Evolutionary conservation across 2,888 invertebrate species (phyloP).

Genomic region (Hypercompe scribonia): DNA sequence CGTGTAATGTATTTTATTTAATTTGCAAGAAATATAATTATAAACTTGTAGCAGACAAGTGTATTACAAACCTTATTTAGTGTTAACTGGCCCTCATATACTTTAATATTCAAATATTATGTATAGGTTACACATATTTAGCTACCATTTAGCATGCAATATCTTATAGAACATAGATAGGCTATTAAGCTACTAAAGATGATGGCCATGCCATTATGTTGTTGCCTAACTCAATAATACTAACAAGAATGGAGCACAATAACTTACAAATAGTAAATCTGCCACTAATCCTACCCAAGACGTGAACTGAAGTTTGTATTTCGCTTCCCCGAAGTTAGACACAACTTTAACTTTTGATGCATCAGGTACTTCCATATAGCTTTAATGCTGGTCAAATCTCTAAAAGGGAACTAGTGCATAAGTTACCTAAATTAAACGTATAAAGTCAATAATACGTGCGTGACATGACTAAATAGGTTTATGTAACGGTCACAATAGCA

Average conservation of each 20-base stretch:
- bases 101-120: no score
- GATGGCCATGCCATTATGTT: no score
- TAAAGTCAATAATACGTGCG: neutral
- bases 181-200: no score
- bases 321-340: neutral
- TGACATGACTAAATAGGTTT: neutral
- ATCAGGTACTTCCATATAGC: neutral
- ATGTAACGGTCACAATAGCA: neutral
- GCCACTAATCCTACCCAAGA: neutral
- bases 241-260: no score
- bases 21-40: no score
- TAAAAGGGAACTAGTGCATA: neutral
- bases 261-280: neutral
- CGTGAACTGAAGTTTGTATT: neutral
- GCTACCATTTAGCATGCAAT: no score
- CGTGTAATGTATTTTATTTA: no score
- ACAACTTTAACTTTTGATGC: neutral
- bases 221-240: neutral
- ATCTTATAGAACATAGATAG: no score
- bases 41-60: no score
- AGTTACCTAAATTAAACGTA: neutral
- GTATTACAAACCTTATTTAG: no score
- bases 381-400: neutral
- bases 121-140: no score
- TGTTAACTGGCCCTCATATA: no score